Evolutionary conservation across 2,113 vertebrate species (phyloP).

Genomic region (Xiphophorus maculatus): DNA sequence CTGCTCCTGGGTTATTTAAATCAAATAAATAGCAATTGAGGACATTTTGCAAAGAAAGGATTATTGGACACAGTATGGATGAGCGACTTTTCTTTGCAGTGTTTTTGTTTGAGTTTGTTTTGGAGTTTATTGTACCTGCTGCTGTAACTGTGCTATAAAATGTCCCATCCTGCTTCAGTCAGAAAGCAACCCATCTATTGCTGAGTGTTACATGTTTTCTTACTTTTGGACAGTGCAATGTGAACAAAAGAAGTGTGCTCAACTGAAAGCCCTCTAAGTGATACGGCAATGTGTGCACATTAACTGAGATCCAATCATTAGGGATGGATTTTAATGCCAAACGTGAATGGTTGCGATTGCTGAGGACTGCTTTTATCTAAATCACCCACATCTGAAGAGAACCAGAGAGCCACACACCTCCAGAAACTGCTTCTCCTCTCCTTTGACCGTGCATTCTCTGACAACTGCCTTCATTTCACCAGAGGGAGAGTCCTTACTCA

Average conservation of each 20-base stretch:
- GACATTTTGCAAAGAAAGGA: no score
- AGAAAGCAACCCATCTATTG: no score
- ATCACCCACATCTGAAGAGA: not conserved
- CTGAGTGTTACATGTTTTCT: no score
- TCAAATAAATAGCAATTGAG: not conserved
- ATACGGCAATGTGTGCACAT: no score
- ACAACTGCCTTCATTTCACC: slow-evolving; percentile 91
- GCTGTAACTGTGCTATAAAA: no score
- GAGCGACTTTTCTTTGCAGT: not conserved
- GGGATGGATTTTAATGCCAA: not conserved
- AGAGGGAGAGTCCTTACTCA: slow-evolving; percentile 91
- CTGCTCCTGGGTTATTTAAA: not conserved
- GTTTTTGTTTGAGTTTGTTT: not conserved
- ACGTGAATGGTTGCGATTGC: not conserved
- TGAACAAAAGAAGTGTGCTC: no score
- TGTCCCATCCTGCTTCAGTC: no score
- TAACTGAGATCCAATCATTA: not conserved
- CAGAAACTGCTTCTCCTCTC: slow-evolving; percentile 92
- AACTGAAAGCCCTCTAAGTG: no score
- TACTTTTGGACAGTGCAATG: no score
- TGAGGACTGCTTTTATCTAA: not conserved
- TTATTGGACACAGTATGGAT: not conserved
- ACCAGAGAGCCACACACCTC: slow-evolving; percentile 80
- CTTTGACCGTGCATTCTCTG: slow-evolving; percentile 83
- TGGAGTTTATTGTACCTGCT: not conserved